Conservation (phyloP, 2,888 invertebrate species). For the Acanthosepion lycidas region DNA sequence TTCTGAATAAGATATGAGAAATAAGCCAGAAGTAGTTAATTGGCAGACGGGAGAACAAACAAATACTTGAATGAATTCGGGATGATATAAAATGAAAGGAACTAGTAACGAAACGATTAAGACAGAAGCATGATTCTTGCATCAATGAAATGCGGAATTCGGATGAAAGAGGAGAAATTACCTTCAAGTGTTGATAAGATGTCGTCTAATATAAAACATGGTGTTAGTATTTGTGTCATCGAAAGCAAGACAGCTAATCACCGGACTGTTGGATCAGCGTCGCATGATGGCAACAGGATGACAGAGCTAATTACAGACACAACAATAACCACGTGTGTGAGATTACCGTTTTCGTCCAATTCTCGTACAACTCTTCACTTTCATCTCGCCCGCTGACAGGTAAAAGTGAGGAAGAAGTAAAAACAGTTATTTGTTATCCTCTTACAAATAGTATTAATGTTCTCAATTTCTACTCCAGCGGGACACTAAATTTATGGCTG, state of each 20-base stretch:
- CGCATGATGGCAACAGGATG: not conserved
- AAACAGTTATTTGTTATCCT: not conserved
- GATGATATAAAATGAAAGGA: too few species aligned
- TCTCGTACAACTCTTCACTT: not conserved
- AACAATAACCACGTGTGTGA: not conserved
- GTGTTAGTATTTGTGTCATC: not conserved
- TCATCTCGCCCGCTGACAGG: too few species aligned
- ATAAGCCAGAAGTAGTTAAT: too few species aligned
- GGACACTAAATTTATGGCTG: not conserved
- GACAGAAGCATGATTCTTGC: too few species aligned
- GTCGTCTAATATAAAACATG: not conserved
- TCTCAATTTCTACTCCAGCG: not conserved
- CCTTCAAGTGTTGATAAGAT: not conserved
- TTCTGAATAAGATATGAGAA: too few species aligned
- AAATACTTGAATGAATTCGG: too few species aligned
- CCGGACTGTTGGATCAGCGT: not conserved
- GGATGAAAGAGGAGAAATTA: not conserved
- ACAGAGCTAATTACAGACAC: not conserved
- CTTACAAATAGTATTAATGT: too few species aligned
- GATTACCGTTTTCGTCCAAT: not conserved
- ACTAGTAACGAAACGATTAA: too few species aligned
- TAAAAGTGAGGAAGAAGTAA: too few species aligned
- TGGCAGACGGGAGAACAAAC: too few species aligned
- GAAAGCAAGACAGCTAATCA: not conserved
- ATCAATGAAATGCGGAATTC: too few species aligned